A percentile compares a stretch with the other conserved stretches of the same genome.
These are phyloP conservation scores for Halcyon smyrnensis DNA, from an alignment of 2,797 vertebrate genomes.

Conservation along the genomic window DNA sequence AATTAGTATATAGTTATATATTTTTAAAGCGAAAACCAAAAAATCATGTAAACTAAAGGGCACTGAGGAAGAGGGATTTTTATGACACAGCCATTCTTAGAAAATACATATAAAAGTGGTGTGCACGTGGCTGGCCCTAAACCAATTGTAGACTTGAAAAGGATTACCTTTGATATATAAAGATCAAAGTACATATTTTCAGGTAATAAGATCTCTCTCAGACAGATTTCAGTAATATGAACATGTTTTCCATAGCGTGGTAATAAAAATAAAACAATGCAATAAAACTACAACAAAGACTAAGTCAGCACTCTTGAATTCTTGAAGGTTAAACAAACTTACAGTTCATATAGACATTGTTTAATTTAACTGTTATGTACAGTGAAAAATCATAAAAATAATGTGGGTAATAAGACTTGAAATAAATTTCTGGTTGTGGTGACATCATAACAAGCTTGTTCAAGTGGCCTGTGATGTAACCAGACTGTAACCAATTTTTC, in stretches of 20 bases:
- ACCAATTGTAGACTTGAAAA: conserved; percentile 24
- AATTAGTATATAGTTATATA: background rate
- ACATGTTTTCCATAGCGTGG: conserved; percentile 44
- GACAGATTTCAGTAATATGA: conserved; percentile 71
- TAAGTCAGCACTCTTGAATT: background rate
- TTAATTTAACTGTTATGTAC: background rate
- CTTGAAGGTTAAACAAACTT: conserved; percentile 6
- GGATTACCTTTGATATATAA: conserved; percentile 76
- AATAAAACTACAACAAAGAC: conserved; percentile 43
- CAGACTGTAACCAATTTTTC: background rate
- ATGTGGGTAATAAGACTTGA: background rate
- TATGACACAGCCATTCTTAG: background rate
- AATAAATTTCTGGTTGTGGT: background rate
- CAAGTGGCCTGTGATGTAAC: background rate
- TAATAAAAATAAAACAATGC: conserved; percentile 68
- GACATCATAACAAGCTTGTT: background rate
- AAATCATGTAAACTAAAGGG: background rate
- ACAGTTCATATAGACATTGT: background rate
- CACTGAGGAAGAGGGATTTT: background rate
- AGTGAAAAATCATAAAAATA: background rate
- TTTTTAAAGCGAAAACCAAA: background rate
- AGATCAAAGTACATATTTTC: conserved; percentile 70
- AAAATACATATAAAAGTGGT: background rate
- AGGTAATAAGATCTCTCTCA: conserved; percentile 76
- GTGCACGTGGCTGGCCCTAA: background rate